Evolutionary conservation across 1,140 invertebrate species (phyloP).

Genomic region (Octopus sinensis): DNA sequence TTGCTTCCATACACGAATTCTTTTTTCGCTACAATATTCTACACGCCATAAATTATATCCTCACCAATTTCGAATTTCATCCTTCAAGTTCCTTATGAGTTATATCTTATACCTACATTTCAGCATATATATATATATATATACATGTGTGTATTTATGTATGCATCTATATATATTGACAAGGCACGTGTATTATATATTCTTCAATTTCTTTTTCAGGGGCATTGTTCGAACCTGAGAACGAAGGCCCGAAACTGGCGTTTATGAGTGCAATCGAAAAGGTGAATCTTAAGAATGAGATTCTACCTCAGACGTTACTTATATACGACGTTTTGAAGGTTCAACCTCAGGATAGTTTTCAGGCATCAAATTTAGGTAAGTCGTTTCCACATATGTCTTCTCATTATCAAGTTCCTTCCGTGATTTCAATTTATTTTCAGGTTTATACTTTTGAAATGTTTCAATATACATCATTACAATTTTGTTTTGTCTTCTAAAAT

Average conservation of each 20-base stretch:
- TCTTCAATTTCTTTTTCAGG: conserved; percentile 26
- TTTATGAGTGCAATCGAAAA: conserved; percentile 39
- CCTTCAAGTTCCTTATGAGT: neutral
- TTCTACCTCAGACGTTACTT: conserved; percentile 33
- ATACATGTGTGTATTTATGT: neutral
- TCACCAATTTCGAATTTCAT: neutral
- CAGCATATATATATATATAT: neutral
- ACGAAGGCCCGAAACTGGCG: conserved; percentile 34
- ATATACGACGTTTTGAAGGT: conserved; percentile 34
- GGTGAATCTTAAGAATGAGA: conserved; percentile 34
- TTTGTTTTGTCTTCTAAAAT: too few relatives aligned
- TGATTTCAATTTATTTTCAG: too few relatives aligned
- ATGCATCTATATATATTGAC: neutral
- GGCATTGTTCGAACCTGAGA: conserved; percentile 38
- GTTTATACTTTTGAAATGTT: too few relatives aligned
- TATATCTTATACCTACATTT: neutral
- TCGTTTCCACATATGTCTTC: neutral
- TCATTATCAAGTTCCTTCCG: too few relatives aligned
- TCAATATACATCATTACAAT: too few relatives aligned
- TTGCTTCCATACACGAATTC: neutral
- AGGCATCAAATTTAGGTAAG: conserved; percentile 38
- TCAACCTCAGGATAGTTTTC: conserved; percentile 41
- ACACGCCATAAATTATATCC: neutral
- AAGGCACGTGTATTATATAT: too few relatives aligned
- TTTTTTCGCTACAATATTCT: neutral